A percentile compares a stretch with the other conserved stretches of the same genome.
Conservation (phyloP, 1,140 invertebrate species). For the Sminthurides bifidus region DNA sequence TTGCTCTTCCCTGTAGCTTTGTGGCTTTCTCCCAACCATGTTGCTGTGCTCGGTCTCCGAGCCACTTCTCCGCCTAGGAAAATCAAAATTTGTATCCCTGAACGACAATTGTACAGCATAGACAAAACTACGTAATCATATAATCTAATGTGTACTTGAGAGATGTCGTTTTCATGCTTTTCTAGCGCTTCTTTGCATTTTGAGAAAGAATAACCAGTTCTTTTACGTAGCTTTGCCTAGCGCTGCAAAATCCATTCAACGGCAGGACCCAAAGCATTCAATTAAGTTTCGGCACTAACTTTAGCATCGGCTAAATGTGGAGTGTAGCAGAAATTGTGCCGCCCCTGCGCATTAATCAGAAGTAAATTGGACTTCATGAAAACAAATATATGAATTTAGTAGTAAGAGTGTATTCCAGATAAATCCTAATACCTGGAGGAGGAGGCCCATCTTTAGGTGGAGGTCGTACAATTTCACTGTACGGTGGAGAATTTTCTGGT, state of each 20-base stretch:
- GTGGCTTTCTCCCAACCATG: slow-evolving; percentile 88
- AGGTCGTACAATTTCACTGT: slow-evolving; percentile 42
- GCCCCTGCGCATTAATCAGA: slow-evolving; percentile 9
- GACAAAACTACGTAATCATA: slow-evolving; percentile 1
- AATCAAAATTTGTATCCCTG: neutral
- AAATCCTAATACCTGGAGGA: slow-evolving; percentile 47
- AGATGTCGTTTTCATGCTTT: slow-evolving; percentile 68
- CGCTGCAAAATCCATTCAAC: slow-evolving; percentile 82
- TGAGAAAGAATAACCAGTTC: slow-evolving; percentile 85
- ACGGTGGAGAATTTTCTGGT: slow-evolving; percentile 43
- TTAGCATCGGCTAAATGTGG: slow-evolving; percentile 53
- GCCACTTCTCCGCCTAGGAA: slow-evolving; percentile 75
- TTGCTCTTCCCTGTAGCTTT: slow-evolving; percentile 69
- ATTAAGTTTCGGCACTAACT: slow-evolving; percentile 59
- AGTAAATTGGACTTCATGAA: neutral
- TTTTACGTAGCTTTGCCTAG: slow-evolving; percentile 71
- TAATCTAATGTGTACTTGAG: slow-evolving; percentile 31
- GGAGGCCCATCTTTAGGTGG: slow-evolving; percentile 43
- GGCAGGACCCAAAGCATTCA: slow-evolving; percentile 71
- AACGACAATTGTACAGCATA: neutral
- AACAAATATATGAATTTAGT: neutral
- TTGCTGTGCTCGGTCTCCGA: slow-evolving; percentile 76
- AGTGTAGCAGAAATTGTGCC: slow-evolving; percentile 28
- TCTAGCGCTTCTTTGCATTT: slow-evolving; percentile 92
- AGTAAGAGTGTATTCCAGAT: neutral